These are phyloP conservation scores for Hecatera dysodea DNA, from an alignment of 2,888 invertebrate genomes.

Conservation along the genomic window DNA sequence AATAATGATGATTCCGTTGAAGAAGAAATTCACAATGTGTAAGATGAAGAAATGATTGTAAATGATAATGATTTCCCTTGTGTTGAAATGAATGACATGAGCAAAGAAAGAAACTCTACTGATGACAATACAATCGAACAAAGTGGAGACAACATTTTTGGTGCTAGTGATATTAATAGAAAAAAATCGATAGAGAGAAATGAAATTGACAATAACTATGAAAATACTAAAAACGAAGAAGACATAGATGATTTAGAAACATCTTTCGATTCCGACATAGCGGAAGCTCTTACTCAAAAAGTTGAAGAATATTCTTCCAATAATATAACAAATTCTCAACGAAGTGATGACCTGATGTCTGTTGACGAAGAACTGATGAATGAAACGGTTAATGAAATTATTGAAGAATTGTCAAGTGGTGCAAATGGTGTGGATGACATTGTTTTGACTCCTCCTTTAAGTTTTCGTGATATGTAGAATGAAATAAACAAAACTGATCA, in stretches of 20 bases:
- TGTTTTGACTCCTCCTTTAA: constrained; percentile 81
- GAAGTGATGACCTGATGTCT: constrained; percentile 68
- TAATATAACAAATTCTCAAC: constrained; percentile 57
- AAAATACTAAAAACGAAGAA: constrained; percentile 17
- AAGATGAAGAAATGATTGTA: constrained; percentile 56
- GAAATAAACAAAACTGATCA: neutral
- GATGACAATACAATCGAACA: neutral
- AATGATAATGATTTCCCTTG: constrained; percentile 18
- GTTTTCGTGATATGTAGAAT: constrained; percentile 74
- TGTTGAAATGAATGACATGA: constrained; percentile 19
- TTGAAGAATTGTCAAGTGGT: constrained; percentile 70
- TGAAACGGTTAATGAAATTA: constrained; percentile 82
- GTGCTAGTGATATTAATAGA: constrained; percentile 1
- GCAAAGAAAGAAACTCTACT: neutral
- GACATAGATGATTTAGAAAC: constrained; percentile 42
- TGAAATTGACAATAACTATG: neutral
- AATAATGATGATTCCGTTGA: constrained; percentile 48
- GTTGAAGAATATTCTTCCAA: constrained; percentile 75
- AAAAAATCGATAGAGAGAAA: constrained; percentile 16
- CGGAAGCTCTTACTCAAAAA: constrained; percentile 83
- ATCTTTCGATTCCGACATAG: constrained; percentile 73
- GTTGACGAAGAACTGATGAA: constrained; percentile 78
- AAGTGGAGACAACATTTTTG: neutral
- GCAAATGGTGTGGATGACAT: constrained; percentile 67
- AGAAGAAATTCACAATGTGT: constrained; percentile 7